These are phyloP conservation scores for Lacanobia wlatinum DNA, from an alignment of 2,888 invertebrate species.

Conservation along the genomic window DNA sequence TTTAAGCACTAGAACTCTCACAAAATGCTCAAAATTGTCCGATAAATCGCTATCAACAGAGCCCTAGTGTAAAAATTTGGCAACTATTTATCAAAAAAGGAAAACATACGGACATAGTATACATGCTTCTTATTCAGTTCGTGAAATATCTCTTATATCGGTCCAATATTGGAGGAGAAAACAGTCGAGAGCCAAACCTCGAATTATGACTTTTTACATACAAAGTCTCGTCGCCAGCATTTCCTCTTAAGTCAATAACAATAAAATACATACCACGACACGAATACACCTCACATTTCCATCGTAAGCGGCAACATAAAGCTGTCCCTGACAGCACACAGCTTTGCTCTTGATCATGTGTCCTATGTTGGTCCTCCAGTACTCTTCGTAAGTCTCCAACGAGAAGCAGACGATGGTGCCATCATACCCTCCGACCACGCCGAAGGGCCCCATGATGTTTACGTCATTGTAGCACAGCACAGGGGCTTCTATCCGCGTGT, in stretches of 20 bases:
- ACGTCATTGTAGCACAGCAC: constrained; percentile 83
- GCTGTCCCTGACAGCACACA: constrained; percentile 75
- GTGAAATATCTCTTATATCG: too few species aligned
- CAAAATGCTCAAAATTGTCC: too few species aligned
- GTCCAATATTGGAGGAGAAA: too few species aligned
- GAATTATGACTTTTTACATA: too few species aligned
- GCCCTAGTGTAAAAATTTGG: too few species aligned
- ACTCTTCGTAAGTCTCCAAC: constrained; percentile 86
- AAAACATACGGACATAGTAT: too few species aligned
- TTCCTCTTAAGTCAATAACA: not conserved
- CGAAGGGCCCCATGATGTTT: constrained; percentile 73
- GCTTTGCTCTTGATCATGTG: constrained; percentile 92
- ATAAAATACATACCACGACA: constrained; percentile 82
- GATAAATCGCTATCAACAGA: too few species aligned
- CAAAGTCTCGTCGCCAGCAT: too few species aligned
- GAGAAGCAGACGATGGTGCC: constrained; percentile 93
- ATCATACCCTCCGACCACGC: constrained; percentile 95
- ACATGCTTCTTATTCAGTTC: too few species aligned
- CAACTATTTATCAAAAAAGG: too few species aligned
- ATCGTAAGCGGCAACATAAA: constrained; percentile 94
- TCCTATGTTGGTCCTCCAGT: constrained; percentile 92
- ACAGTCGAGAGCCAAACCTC: too few species aligned
- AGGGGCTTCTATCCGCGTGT: constrained; percentile 94
- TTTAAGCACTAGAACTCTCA: too few species aligned
- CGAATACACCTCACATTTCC: constrained; percentile 91